Conservation (phyloP, 2,113 vertebrate species). For the Varanus komodoensis region DNA sequence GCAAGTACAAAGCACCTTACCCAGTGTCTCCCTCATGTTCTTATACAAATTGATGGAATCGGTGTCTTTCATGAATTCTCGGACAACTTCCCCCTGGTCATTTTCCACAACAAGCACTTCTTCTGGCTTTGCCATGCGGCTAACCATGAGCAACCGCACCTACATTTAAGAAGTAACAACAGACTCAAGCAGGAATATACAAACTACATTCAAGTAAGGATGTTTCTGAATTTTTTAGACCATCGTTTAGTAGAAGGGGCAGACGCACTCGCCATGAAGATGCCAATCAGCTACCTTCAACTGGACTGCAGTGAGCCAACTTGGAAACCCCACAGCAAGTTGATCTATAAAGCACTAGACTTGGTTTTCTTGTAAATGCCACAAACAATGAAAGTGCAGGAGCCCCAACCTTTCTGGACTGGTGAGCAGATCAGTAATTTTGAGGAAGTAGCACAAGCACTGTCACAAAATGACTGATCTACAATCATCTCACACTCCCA, state of each 20-base stretch:
- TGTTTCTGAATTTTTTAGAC: neutral
- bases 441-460: too few species aligned
- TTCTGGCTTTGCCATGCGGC: slow-evolving; percentile 98
- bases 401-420: too few species aligned
- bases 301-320: neutral
- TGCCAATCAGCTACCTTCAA: neutral
- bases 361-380: neutral
- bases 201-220: too few species aligned
- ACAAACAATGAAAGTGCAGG: neutral
- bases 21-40: slow-evolving; percentile 98
- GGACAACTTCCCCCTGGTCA: slow-evolving; percentile 97
- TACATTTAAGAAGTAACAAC: slow-evolving; percentile 52
- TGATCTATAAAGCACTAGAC: neutral
- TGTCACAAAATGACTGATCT: too few species aligned
- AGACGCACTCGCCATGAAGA: neutral
- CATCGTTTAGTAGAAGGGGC: neutral
- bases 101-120: slow-evolving; percentile 99
- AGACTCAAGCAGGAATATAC: neutral
- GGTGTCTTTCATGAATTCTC: slow-evolving; percentile 99
- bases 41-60: slow-evolving; percentile 99
- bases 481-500: too few species aligned
- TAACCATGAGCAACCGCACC: slow-evolving; percentile 98
- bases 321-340: neutral
- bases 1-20: slow-evolving; percentile 74
- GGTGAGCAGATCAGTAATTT: too few species aligned